Conservation (phyloP, 2,888 invertebrate genomes). For the Dynastes hyllus region DNA sequence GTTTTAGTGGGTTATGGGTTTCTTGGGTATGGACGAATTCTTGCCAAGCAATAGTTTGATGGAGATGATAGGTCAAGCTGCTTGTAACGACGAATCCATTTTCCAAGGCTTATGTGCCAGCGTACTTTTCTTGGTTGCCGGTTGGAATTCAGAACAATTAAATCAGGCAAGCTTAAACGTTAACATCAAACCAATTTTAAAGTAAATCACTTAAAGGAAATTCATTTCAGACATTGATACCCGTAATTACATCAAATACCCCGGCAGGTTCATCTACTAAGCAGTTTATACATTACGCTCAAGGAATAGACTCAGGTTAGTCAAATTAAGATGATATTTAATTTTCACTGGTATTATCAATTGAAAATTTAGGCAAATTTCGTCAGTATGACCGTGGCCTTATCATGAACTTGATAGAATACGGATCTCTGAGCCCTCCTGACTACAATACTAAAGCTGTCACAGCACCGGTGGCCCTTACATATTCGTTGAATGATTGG, state of each 20-base stretch:
- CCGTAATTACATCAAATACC: slow-evolving; percentile 45
- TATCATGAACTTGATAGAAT: slow-evolving; percentile 61
- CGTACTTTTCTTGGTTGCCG: slow-evolving; percentile 78
- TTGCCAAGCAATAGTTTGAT: slow-evolving; percentile 75
- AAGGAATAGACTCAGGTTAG: slow-evolving; percentile 73
- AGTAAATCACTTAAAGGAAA: no score
- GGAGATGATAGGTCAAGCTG: slow-evolving; percentile 71
- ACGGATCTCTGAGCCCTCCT: slow-evolving; percentile 68
- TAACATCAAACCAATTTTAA: no score
- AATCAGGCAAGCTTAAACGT: slow-evolving; percentile 69
- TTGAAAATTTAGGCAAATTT: slow-evolving; percentile 67
- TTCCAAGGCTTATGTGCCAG: slow-evolving; percentile 79
- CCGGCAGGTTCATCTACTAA: slow-evolving; percentile 72
- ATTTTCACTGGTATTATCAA: background rate
- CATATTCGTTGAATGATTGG: slow-evolving; percentile 78
- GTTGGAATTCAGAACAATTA: slow-evolving; percentile 75
- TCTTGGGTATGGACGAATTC: slow-evolving; percentile 77
- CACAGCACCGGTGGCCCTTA: slow-evolving; percentile 74
- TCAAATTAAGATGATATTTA: background rate
- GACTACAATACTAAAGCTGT: slow-evolving; percentile 69
- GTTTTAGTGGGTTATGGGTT: slow-evolving; percentile 66
- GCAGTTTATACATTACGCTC: slow-evolving; percentile 83
- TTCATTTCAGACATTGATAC: slow-evolving; percentile 65
- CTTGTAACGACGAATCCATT: slow-evolving; percentile 75
- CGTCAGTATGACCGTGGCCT: slow-evolving; percentile 76